These are phyloP conservation scores for Plodia interpunctella DNA, from an alignment of 1,140 invertebrate species.

Conservation along the genomic window DNA sequence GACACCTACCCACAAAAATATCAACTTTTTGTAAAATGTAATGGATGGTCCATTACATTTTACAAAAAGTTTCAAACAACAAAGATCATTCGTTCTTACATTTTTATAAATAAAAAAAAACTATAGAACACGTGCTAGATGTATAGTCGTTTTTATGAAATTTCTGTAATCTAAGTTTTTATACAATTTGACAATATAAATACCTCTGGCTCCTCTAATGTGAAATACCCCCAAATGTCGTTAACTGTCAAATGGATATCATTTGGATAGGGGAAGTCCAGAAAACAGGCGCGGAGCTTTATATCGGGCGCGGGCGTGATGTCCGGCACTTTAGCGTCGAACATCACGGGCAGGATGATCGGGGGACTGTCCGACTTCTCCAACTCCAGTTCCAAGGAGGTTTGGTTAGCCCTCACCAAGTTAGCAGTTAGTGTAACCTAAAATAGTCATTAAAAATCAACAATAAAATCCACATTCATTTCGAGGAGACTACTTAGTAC, in stretches of 20 bases:
- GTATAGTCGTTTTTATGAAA: too few relatives aligned
- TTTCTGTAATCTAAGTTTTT: too few relatives aligned
- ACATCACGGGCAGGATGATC: slow-evolving; percentile 53
- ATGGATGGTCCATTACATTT: too few relatives aligned
- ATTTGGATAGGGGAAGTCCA: slow-evolving; percentile 49
- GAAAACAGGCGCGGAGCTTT: slow-evolving; percentile 50
- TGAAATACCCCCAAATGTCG: slow-evolving; percentile 59
- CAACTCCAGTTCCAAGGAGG: slow-evolving; percentile 56
- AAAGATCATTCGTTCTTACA: too few relatives aligned
- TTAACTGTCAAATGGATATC: slow-evolving; percentile 45
- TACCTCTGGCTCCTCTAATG: slow-evolving; percentile 47
- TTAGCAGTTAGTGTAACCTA: slow-evolving; percentile 65
- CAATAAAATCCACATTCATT: too few relatives aligned
- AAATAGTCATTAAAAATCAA: slow-evolving; percentile 13
- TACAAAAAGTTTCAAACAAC: too few relatives aligned
- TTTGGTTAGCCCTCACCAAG: slow-evolving; percentile 57
- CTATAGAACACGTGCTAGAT: too few relatives aligned
- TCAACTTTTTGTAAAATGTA: too few relatives aligned
- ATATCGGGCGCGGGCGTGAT: slow-evolving; percentile 54
- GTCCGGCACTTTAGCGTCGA: slow-evolving; percentile 54
- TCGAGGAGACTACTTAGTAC: too few relatives aligned
- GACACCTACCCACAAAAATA: too few relatives aligned
- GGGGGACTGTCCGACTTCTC: slow-evolving; percentile 66
- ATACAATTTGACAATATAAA: too few relatives aligned
- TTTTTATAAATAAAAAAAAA: too few relatives aligned